These are phyloP conservation scores for Acrobasis repandana DNA, from an alignment of 2,888 invertebrate species.

Conservation along the genomic window DNA sequence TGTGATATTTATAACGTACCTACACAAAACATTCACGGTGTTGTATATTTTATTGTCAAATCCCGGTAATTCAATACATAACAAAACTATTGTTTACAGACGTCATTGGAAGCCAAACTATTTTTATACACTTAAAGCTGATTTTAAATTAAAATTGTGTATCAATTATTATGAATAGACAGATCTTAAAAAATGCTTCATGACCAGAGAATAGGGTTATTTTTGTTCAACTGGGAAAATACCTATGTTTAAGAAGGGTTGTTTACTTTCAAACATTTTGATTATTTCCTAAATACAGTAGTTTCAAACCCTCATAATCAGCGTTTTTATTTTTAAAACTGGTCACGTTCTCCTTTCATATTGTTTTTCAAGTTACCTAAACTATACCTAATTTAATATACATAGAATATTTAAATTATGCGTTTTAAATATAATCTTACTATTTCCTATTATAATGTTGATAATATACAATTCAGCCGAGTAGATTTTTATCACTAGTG, in stretches of 20 bases:
- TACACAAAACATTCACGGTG: slow-evolving; percentile 22
- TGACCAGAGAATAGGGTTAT: slow-evolving; percentile 8
- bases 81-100: slow-evolving; percentile 26
- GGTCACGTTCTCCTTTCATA: background rate
- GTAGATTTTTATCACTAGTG: slow-evolving; percentile 6
- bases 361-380: slow-evolving; percentile 4
- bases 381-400: slow-evolving; percentile 24
- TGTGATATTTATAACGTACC: slow-evolving; percentile 39
- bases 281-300: background rate
- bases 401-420: slow-evolving; percentile 23
- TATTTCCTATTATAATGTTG: slow-evolving; percentile 28
- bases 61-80: background rate
- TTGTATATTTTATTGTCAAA: slow-evolving; percentile 6
- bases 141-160: slow-evolving; percentile 73
- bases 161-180: slow-evolving; percentile 48
- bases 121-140: slow-evolving; percentile 20
- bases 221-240: background rate
- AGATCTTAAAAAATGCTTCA: slow-evolving; percentile 21
- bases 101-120: background rate
- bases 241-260: background rate
- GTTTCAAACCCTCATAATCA: background rate
- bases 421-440: slow-evolving; percentile 21
- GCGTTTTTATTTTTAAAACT: slow-evolving; percentile 2
- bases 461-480: slow-evolving; percentile 26
- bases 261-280: background rate